Evolutionary conservation across 2,888 invertebrate genomes (phyloP), one percentile per base, ranked within the genome.

Genomic region (Pyrgus malvae): DNA sequence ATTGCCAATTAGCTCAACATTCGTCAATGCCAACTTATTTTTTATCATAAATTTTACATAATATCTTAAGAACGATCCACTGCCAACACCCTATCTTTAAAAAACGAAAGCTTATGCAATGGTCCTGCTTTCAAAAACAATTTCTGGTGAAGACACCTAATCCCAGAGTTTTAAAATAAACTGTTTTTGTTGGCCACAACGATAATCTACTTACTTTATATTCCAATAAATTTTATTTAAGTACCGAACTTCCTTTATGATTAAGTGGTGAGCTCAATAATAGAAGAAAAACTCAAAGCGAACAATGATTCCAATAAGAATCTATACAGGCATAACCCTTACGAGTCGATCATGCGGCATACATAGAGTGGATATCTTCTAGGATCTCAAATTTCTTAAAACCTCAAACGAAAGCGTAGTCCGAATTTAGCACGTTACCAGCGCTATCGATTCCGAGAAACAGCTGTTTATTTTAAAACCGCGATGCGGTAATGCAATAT

Each of bases 381-480:
- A 14, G 37, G 35, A 74, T 79, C 76, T 83, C 79, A 64, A 59
- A 72, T 82, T 82, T 81, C 79, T 64, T 59, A 63, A 72, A 72
- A 72, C 62, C 63, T 67, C 61, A 64, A 63, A 69, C 68, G 69
- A 66, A 71, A 75, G 64, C 66, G 63, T 70, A 66, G 66, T 82
- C 85, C 81, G 70, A 80, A 86, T 80, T 86, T 87, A 85, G 88
- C 80, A 76, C 75, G 72, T 76, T 74, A 78, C 77, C 72, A 78
- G 72, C 72, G 75, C 72, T 74, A 76, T 76, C 71, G 74, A 74
- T 86, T 86, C 87, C 73, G 63, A 76, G 83, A 86, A 75, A 86
- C 83, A 84, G 83, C 81, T 88, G 85, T 86, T 85, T 85, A 85
- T 84, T 84, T 83, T 81, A 83, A 84, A 81, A 82, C 74, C 66